Conservation (phyloP, 2,888 invertebrate species). For the Oithona nana region DNA sequence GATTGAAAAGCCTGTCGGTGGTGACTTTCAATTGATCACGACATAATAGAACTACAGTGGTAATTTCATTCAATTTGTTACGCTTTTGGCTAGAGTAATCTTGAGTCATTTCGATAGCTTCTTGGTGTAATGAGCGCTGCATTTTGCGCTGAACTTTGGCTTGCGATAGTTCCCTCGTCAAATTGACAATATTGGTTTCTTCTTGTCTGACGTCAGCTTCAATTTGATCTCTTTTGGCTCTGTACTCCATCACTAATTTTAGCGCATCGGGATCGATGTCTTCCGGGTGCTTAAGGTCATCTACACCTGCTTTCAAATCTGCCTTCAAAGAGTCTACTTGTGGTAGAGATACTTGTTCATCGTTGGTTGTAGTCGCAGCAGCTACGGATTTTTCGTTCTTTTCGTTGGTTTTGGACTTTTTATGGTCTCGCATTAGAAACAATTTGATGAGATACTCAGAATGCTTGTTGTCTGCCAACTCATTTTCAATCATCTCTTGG, state of each 20-base stretch:
- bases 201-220: background rate
- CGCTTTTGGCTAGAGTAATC: background rate
- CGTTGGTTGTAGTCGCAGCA: background rate
- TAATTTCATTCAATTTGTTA: background rate
- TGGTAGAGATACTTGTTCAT: background rate
- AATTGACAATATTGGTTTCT: background rate
- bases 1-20: background rate
- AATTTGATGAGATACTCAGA: background rate
- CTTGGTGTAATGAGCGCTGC: background rate
- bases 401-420: background rate
- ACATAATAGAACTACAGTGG: background rate
- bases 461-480: constrained; percentile 7
- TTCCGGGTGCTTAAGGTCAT: background rate
- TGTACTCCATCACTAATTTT: background rate
- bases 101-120: background rate
- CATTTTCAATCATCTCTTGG: background rate
- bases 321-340: too few species aligned
- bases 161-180: background rate
- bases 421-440: background rate
- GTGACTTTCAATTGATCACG: background rate
- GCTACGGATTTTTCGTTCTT: background rate
- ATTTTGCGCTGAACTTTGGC: background rate
- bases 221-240: background rate
- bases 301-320: background rate
- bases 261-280: background rate